Conservation (phyloP, 2,113 vertebrate species). For the Halichoeres trimaculatus region DNA sequence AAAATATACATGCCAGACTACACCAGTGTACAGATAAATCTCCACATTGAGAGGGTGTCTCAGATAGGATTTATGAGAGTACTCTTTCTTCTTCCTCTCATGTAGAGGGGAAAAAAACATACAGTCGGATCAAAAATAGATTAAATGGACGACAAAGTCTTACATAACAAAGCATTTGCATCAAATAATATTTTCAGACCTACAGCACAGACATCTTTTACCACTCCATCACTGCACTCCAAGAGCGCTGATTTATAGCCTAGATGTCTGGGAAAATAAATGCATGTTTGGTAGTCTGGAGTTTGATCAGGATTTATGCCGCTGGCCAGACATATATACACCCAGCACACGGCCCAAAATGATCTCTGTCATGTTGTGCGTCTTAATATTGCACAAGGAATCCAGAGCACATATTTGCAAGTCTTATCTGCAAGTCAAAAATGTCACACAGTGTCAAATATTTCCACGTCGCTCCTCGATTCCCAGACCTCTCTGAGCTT, state of each 20-base stretch:
- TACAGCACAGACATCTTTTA: slow-evolving; percentile 15
- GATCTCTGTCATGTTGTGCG: slow-evolving; percentile 5
- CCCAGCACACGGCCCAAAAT: neutral
- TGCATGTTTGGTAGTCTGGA: slow-evolving; percentile 5
- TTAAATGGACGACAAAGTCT: neutral
- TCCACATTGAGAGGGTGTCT: neutral
- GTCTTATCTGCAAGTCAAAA: slow-evolving; percentile 12
- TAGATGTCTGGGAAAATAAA: slow-evolving; percentile 39
- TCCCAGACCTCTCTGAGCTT: slow-evolving; percentile 29
- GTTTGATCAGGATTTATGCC: slow-evolving; percentile 51
- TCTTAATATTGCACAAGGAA: slow-evolving; percentile 6
- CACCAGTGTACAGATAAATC: slow-evolving; percentile 6
- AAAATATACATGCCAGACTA: slow-evolving; percentile 9
- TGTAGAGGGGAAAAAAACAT: slow-evolving; percentile 16
- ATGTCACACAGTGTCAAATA: slow-evolving; percentile 37
- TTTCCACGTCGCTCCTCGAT: slow-evolving; percentile 23
- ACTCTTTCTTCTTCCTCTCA: neutral
- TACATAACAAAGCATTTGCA: slow-evolving; percentile 13
- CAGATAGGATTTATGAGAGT: slow-evolving; percentile 16
- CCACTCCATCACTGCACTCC: slow-evolving; percentile 13
- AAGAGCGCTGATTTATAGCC: slow-evolving; percentile 40
- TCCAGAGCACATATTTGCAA: slow-evolving; percentile 13
- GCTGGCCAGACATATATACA: neutral
- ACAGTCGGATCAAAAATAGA: neutral
- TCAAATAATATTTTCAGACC: slow-evolving; percentile 17